A percentile compares a stretch with the other conserved stretches of the same genome.
Conservation (phyloP, 2,797 vertebrate genomes). For the Pachyuromys duprasi region DNA sequence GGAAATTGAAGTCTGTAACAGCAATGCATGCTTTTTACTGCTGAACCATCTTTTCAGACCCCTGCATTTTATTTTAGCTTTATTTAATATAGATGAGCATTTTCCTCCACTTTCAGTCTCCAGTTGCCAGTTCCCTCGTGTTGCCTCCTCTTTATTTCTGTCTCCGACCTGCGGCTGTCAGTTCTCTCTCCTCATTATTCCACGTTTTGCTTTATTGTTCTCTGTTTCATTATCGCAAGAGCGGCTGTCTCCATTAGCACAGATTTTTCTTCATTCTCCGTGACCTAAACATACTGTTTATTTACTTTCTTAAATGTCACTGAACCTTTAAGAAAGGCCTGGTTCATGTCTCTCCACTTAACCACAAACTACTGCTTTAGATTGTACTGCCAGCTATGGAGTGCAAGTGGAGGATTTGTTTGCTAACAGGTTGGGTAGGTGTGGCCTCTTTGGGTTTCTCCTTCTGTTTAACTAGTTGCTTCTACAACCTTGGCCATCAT, state of each 20-base stretch:
- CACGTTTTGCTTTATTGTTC: conserved; percentile 6
- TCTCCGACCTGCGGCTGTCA: not conserved
- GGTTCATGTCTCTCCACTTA: too few relatives aligned
- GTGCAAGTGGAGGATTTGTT: not conserved
- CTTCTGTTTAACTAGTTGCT: not conserved
- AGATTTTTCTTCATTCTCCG: not conserved
- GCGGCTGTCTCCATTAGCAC: not conserved
- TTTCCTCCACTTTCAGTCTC: not conserved
- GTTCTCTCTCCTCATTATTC: not conserved
- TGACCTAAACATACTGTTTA: not conserved
- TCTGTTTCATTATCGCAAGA: not conserved
- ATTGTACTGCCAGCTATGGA: not conserved
- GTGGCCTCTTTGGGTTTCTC: not conserved
- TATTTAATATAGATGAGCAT: not conserved
- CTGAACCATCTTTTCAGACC: not conserved
- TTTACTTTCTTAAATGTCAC: conserved; percentile 45
- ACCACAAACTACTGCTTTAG: not conserved
- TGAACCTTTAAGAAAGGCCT: not conserved
- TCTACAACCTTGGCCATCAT: not conserved
- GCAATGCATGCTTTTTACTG: not conserved
- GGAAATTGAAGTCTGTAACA: not conserved
- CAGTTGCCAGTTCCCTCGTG: not conserved
- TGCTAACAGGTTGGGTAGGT: not conserved
- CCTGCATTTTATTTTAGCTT: not conserved
- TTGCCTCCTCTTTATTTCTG: not conserved